Evolutionary conservation across 2,113 vertebrate genomes (phyloP), one percentile per base, ranked within the genome.

Genomic region (Rhinopomastus cyanomelas): DNA sequence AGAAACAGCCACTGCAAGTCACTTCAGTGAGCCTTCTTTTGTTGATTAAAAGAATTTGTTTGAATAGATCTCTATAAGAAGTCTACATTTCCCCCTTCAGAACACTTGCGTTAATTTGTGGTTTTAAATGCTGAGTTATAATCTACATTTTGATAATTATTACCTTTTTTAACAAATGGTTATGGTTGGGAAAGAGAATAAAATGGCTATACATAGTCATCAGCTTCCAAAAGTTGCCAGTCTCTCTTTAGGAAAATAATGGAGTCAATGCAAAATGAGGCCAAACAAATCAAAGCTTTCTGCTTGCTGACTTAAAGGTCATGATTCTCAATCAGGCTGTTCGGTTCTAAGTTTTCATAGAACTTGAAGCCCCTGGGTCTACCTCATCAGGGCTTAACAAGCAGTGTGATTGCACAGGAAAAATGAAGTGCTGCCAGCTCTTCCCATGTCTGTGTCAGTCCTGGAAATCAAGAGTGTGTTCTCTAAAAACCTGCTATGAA

Each of bases 401-500:
- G 5, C 32, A 46, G 8, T 6, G 36, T 22, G 36, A 6, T 1
- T 30, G 61, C 12, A 26, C 5, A 34, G 76, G 42, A 42, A 67
- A 68, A 42, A 37, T 16, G 34, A 7, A 21, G 26, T 39, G 39
- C 68, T 60, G n/a, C 26, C 10, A 21, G 9, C 15, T 68, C 61
- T 59, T 36, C 25, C 11, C 6, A 8, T 9, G 19, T 42, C 49
- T 26, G 1, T 30, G 15, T 26, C 48, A 11, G 11, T n/a, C 76
- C 5, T 20, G 46, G 21, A 61, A 81, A 57, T 8, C 11, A 72
- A 19, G 26, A 62, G 32, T 9, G 17, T 2, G 0, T 46, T 81
- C 49, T 52, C 23, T 11, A 8, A 16, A 15, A 4, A 21, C 12
- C 29, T 39, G 30, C 39, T 17, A 1, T 0, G 4, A 42, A 67